Conservation (phyloP, 1,140 invertebrate genomes). For the Macrobrachium nipponense region DNA sequence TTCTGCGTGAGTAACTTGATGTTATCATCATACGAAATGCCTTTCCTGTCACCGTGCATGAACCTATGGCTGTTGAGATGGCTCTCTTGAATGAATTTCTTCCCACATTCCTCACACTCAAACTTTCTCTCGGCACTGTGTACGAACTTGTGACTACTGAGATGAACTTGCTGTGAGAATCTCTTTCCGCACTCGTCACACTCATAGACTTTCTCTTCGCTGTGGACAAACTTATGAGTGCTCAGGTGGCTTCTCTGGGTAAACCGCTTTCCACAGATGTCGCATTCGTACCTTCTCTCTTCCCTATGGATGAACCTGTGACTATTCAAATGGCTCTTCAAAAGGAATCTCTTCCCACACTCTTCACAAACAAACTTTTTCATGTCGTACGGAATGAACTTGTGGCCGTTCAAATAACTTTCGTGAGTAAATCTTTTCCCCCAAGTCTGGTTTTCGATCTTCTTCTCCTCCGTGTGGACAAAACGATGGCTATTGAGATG, state of each 20-base stretch:
- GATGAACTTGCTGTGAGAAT: conserved; percentile 85
- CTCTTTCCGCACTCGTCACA: conserved; percentile 85
- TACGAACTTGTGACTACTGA: conserved; percentile 66
- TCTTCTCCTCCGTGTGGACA: conserved; percentile 47
- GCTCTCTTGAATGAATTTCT: conserved; percentile 42
- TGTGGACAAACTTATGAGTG: conserved; percentile 88
- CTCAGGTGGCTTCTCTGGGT: conserved; percentile 88
- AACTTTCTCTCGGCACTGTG: conserved; percentile 48
- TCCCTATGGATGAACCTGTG: conserved; percentile 80
- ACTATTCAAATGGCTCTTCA: conserved; percentile 77
- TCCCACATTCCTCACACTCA: conserved; percentile 51
- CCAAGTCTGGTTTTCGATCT: conserved; percentile 44
- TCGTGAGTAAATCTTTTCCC: conserved; percentile 81
- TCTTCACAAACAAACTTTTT: conserved; percentile 81
- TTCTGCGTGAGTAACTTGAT: conserved; percentile 39
- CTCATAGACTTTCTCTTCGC: conserved; percentile 76
- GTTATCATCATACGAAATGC: conserved; percentile 34
- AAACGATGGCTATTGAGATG: conserved; percentile 48
- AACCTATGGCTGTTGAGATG: conserved; percentile 47
- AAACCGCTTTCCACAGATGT: conserved; percentile 89
- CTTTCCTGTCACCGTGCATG: conserved; percentile 46
- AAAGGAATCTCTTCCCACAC: conserved; percentile 88
- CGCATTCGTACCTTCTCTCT: conserved; percentile 87
- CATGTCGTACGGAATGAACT: conserved; percentile 78
- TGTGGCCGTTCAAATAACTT: conserved; percentile 91